phyloP scores from a whole-genome alignment of 2,888 invertebrate genomes.

The Idaea dimidiata region DNA sequence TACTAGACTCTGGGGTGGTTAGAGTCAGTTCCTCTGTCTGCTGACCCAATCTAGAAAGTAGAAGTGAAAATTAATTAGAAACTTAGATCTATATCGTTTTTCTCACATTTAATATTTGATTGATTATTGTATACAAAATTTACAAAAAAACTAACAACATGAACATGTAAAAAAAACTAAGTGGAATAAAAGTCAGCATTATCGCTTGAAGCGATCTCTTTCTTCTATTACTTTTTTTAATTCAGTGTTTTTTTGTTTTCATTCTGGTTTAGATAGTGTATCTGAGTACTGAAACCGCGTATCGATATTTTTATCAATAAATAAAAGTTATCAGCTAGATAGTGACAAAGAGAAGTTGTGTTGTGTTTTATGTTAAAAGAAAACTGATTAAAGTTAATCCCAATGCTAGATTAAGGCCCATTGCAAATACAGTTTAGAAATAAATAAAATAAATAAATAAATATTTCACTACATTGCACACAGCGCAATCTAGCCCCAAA shows the following conservation, averaged over 20 bases:
- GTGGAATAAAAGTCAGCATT: too few relatives aligned
- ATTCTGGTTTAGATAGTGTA: slow-evolving; percentile 20
- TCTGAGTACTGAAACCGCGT: slow-evolving; percentile 16
- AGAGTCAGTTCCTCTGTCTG: slow-evolving; percentile 67
- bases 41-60: slow-evolving; percentile 60
- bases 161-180: too few relatives aligned
- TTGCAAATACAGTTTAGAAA: background rate
- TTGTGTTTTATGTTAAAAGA: slow-evolving; percentile 4
- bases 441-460: too few relatives aligned
- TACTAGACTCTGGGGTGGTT: slow-evolving; percentile 47
- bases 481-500: too few relatives aligned
- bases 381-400: slow-evolving; percentile 2
- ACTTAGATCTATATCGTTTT: too few relatives aligned
- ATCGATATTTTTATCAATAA: slow-evolving; percentile 12
- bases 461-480: too few relatives aligned
- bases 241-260: too few relatives aligned
- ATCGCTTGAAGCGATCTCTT: too few relatives aligned
- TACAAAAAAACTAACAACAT: too few relatives aligned
- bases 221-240: too few relatives aligned
- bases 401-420: background rate
- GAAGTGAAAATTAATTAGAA: slow-evolving; percentile 17
- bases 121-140: too few relatives aligned
- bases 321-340: background rate
- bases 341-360: background rate
- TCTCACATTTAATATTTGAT: too few relatives aligned